Evolutionary conservation across 2,113 vertebrate species (phyloP), one percentile per base, ranked within the genome.

Genomic region (Tupaia chinensis): DNA sequence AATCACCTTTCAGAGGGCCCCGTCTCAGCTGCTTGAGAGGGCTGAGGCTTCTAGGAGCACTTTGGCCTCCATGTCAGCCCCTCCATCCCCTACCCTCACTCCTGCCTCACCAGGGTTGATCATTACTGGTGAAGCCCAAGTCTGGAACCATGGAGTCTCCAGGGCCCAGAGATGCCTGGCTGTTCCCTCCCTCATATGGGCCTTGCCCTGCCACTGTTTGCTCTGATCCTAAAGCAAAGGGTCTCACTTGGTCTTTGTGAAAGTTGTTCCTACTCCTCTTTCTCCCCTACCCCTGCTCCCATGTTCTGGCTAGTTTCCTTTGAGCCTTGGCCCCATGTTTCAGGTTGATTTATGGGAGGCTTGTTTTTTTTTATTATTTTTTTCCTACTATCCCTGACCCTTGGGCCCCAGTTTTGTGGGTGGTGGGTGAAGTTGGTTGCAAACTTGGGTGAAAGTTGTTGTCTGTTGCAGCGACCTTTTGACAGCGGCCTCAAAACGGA

Each of bases 381-480:
- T 1, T 61, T 16, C 23, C 60, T 7, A 44, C 27, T 7, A 44
- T 22, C 61, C 53, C 10, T 0, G 14, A 29, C 29, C 69, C 78
- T 70, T 56, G 19, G 19, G 53, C 20, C 81, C 53, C 9, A 15
- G n/a, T 92, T 60, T 16, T 87, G 0, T 70, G 1, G 1, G 70
- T 79, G 84, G 95, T 3, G 94, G 81, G 91, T 12, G 93, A 96
- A 97, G 89, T 78, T 96, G 93, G 23, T 97, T 92, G 93, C 95
- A 97, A 97, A 93, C 86, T 74, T 56, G 92, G 98, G 98, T 99
- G 99, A 99, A 99, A 98, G 98, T 98, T 99, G 97, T 99, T 99
- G 96, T 99, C 99, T 99, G 98, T 99, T 99, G 98, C 99, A 99
- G 99, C 99, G 99, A 98, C 99, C 99, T 99, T 99, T 99, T 99